These are phyloP conservation scores for Ranitomeya imitator DNA, from an alignment of 2,113 vertebrate species.

Conservation along the genomic window DNA sequence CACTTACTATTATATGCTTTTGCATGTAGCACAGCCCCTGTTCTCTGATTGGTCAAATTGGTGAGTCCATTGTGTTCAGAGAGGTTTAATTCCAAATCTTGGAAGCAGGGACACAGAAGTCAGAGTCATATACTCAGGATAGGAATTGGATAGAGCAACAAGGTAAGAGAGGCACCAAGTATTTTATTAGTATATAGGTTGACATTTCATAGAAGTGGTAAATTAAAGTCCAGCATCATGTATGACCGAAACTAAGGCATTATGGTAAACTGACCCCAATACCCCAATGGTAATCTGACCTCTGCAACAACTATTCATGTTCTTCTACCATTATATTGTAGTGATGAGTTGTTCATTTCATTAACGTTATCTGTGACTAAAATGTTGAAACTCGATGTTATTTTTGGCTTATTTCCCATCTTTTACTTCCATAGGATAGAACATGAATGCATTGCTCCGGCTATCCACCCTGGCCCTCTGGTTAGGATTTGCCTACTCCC, in stretches of 20 bases:
- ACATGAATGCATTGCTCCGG: slow-evolving; percentile 5
- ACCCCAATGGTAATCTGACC: not conserved
- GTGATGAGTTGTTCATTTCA: not conserved
- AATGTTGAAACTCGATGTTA: too few relatives aligned
- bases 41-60: not conserved
- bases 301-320: not conserved
- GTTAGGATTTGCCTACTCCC: slow-evolving; percentile 9
- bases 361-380: not conserved
- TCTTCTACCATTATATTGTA: not conserved
- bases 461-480: not conserved
- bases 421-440: not conserved
- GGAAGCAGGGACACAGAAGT: not conserved
- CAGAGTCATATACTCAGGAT: not conserved
- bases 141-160: not conserved
- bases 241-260: too few relatives aligned
- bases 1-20: not conserved
- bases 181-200: not conserved
- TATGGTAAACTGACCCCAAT: not conserved
- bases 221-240: too few relatives aligned
- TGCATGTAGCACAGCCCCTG: slow-evolving; percentile 1
- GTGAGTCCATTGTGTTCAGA: not conserved
- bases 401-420: not conserved
- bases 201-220: not conserved
- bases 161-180: not conserved
- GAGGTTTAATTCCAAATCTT: slow-evolving; percentile 10